These are phyloP conservation scores for Poeciliopsis prolifica DNA, from an alignment of 2,113 vertebrate genomes.

Conservation along the genomic window DNA sequence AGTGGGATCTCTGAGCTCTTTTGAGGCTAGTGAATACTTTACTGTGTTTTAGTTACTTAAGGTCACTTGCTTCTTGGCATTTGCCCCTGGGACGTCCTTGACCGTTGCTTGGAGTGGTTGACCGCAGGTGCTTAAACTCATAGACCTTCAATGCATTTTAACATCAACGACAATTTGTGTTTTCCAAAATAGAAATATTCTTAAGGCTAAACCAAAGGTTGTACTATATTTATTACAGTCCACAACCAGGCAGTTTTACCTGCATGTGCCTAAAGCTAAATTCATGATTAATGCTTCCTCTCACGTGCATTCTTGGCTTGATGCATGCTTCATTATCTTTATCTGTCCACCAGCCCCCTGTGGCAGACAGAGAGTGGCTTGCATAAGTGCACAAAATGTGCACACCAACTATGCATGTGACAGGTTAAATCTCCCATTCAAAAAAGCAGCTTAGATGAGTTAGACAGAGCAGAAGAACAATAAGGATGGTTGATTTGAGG, in stretches of 20 bases:
- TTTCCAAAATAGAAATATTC: background rate
- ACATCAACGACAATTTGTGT: background rate
- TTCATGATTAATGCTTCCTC: background rate
- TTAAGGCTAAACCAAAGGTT: background rate
- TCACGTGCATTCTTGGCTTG: background rate
- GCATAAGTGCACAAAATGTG: background rate
- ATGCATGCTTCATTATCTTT: background rate
- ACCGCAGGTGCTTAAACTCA: background rate
- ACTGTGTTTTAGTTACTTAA: background rate
- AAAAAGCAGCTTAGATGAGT: background rate
- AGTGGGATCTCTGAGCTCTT: background rate
- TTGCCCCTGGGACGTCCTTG: background rate
- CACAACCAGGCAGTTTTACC: background rate
- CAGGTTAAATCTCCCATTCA: constrained; percentile 10
- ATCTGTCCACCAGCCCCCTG: background rate
- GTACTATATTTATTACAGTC: background rate
- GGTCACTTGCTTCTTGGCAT: background rate
- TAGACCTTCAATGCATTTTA: background rate
- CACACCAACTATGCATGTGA: background rate
- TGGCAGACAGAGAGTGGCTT: background rate
- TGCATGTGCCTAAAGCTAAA: background rate
- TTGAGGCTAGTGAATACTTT: background rate
- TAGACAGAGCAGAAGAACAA: background rate
- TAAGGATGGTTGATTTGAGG: background rate
- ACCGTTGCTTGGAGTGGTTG: background rate